phyloP scores from a whole-genome alignment of 1,140 invertebrate species.

The Bombus superbus region DNA sequence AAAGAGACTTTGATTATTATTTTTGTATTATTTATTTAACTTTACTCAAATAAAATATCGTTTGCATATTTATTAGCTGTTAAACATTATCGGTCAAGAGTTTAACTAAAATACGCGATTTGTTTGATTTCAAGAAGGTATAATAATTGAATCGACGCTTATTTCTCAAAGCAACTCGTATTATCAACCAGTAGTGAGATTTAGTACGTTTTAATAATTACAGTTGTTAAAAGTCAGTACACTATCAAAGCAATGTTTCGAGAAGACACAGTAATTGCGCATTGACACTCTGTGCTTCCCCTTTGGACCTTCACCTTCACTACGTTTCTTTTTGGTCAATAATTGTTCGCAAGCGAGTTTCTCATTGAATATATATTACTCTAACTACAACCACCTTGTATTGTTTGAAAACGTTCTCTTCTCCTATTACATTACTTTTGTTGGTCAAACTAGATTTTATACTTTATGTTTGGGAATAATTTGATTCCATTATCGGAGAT shows the following conservation, averaged over 20 bases:
- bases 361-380: background rate
- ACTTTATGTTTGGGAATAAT: background rate
- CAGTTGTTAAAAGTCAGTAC: constrained; percentile 1
- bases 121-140: background rate
- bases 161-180: constrained; percentile 19
- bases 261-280: background rate
- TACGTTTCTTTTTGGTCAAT: constrained; percentile 19
- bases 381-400: background rate
- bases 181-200: constrained; percentile 43
- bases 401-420: background rate
- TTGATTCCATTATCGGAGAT: background rate
- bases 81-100: background rate
- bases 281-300: constrained; percentile 24
- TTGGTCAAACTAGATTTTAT: background rate
- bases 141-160: constrained; percentile 32
- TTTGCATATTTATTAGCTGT: too few relatives aligned
- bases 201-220: constrained; percentile 46
- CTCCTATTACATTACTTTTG: background rate
- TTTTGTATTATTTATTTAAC: too few relatives aligned
- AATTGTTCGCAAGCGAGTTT: background rate
- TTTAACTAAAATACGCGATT: background rate
- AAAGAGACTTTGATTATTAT: too few relatives aligned
- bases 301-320: constrained; percentile 9
- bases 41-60: too few relatives aligned
- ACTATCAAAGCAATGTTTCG: constrained; percentile 45